Conservation (phyloP, 2,113 vertebrate genomes). For the Sialia sialis region DNA sequence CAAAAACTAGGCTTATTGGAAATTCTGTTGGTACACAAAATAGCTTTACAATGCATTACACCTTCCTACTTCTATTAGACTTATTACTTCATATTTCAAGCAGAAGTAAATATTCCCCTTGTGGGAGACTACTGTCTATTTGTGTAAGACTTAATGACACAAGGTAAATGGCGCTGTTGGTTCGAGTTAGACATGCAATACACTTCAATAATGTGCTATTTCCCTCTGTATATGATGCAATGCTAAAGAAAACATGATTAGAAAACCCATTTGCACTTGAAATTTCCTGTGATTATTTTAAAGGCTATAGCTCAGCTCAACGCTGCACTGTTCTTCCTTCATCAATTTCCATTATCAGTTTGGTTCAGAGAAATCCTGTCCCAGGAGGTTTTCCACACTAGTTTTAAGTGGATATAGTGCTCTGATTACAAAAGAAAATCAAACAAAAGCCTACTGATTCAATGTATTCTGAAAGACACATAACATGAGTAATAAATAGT, state of each 20-base stretch:
- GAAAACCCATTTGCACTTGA: background rate
- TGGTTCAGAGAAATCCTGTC: background rate
- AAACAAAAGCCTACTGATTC: background rate
- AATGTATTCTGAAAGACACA: background rate
- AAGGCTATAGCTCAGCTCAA: background rate
- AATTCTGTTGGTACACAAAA: constrained; percentile 1
- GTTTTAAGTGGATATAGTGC: background rate
- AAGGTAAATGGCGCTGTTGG: constrained; percentile 15
- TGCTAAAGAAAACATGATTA: constrained; percentile 1
- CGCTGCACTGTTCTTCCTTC: background rate
- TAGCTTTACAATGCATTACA: background rate
- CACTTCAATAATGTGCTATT: background rate
- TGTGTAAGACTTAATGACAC: constrained; percentile 10
- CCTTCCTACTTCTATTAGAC: constrained; percentile 11
- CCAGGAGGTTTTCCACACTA: background rate
- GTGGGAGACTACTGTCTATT: constrained; percentile 12
- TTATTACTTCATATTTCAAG: constrained; percentile 55
- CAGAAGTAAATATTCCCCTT: constrained; percentile 36
- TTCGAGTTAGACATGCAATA: constrained; percentile 15
- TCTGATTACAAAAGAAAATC: background rate
- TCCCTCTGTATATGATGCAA: background rate
- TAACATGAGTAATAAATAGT: background rate
- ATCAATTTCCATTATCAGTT: constrained; percentile 9
- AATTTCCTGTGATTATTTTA: constrained; percentile 8
- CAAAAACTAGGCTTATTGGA: background rate